Evolutionary conservation across 2,113 vertebrate species (phyloP).

Genomic region (Lepus europaeus): DNA sequence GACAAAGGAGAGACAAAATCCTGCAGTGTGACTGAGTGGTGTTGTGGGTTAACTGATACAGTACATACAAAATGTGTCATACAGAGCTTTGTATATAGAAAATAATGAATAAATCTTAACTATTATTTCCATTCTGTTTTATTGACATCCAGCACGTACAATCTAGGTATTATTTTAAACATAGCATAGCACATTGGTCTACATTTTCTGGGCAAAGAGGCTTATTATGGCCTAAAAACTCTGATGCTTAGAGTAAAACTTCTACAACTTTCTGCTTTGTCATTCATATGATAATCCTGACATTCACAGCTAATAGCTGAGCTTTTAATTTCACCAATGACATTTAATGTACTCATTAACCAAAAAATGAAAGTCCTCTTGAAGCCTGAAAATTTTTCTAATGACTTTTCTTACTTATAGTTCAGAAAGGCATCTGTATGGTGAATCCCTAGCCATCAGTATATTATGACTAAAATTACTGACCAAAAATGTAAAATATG

Average conservation of each 20-base stretch:
- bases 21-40: too few relatives aligned
- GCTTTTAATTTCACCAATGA: constrained; percentile 50
- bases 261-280: neutral
- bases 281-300: constrained; percentile 58
- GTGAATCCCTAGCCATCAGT: neutral
- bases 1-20: neutral
- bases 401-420: neutral
- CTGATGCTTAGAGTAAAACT: neutral
- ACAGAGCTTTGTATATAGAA: rapidly evolving
- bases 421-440: neutral
- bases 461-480: constrained; percentile 29
- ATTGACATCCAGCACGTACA: neutral
- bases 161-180: neutral
- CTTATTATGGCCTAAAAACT: neutral
- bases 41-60: neutral
- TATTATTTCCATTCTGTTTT: neutral
- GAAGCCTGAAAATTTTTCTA: constrained; percentile 27
- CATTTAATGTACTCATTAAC: constrained; percentile 55
- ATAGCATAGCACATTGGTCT: neutral
- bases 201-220: neutral
- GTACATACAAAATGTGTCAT: neutral
- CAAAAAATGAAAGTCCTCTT: constrained; percentile 42
- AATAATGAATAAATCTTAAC: neutral
- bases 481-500: constrained; percentile 31
- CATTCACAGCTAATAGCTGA: constrained; percentile 61